phyloP scores from a whole-genome alignment of 2,888 invertebrate genomes.

The Drosophila macrospina region DNA sequence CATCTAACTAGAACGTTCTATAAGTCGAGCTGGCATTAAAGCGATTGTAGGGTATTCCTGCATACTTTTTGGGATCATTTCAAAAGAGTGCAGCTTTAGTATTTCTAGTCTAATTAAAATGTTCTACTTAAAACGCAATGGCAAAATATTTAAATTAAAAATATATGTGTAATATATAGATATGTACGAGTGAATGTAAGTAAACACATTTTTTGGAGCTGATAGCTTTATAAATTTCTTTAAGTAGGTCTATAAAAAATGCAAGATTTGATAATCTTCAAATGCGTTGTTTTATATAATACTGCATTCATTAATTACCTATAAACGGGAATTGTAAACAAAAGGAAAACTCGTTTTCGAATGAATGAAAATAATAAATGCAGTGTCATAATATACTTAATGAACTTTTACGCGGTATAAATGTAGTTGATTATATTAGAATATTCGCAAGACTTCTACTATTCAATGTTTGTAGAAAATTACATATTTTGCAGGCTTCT shows the following conservation, averaged over 20 bases:
- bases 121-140: too few species aligned
- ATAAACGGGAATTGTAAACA: slow-evolving; percentile 11
- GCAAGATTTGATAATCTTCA: slow-evolving; percentile 3
- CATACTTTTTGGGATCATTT: too few species aligned
- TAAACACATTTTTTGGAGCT: too few species aligned
- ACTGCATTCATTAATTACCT: slow-evolving; percentile 7
- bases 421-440: background rate
- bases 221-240: too few species aligned
- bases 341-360: slow-evolving; percentile 11
- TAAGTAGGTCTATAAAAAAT: background rate
- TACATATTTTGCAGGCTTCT: background rate
- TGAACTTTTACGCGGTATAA: slow-evolving; percentile 3
- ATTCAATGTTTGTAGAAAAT: background rate
- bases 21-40: too few species aligned
- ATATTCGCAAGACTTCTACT: background rate
- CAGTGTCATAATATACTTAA: background rate
- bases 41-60: too few species aligned
- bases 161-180: too few species aligned
- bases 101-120: too few species aligned
- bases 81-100: too few species aligned
- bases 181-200: too few species aligned
- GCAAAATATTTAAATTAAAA: too few species aligned
- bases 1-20: too few species aligned
- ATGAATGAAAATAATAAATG: slow-evolving; percentile 1
- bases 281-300: slow-evolving; percentile 1